These are phyloP conservation scores for Merops nubicus DNA, from an alignment of 2,113 vertebrate genomes.

Conservation along the genomic window DNA sequence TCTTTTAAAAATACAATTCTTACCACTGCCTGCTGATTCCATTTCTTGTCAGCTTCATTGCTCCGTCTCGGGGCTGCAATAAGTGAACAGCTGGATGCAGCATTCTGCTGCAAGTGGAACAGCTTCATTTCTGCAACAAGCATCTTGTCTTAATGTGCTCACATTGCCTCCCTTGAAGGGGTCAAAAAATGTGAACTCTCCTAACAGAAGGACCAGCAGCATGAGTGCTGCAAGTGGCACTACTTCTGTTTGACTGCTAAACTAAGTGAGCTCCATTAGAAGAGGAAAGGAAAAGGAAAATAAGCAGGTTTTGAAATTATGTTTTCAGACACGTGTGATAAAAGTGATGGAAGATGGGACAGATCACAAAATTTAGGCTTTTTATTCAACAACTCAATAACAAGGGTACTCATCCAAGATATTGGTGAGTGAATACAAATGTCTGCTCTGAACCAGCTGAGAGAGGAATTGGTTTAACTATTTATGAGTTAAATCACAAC, in stretches of 20 bases:
- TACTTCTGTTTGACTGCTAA: not conserved
- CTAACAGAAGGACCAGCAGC: not conserved
- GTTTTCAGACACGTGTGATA: not conserved
- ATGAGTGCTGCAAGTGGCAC: not conserved
- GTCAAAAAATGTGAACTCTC: not conserved
- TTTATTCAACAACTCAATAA: not conserved
- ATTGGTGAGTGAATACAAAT: not conserved
- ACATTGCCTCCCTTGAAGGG: fast-evolving
- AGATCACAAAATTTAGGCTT: not conserved
- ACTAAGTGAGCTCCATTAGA: not conserved
- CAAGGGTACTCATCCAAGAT: not conserved
- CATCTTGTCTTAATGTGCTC: not conserved
- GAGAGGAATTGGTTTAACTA: not conserved
- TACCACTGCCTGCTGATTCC: slow-evolving; percentile 8
- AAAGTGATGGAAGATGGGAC: not conserved
- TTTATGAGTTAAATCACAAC: not conserved
- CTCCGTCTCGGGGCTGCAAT: not conserved
- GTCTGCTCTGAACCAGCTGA: not conserved
- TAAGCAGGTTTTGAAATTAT: fast-evolving
- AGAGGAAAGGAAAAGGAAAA: not conserved
- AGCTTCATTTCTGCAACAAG: not conserved
- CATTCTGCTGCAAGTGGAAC: not conserved
- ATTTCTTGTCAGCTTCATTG: not conserved
- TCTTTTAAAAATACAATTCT: slow-evolving; percentile 36
- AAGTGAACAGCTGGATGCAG: not conserved